Percentiles rank a stretch among this genome's conserved stretches.
These are phyloP conservation scores for Ladona fulva DNA, from an alignment of 1,140 invertebrate species.

Conservation along the genomic window DNA sequence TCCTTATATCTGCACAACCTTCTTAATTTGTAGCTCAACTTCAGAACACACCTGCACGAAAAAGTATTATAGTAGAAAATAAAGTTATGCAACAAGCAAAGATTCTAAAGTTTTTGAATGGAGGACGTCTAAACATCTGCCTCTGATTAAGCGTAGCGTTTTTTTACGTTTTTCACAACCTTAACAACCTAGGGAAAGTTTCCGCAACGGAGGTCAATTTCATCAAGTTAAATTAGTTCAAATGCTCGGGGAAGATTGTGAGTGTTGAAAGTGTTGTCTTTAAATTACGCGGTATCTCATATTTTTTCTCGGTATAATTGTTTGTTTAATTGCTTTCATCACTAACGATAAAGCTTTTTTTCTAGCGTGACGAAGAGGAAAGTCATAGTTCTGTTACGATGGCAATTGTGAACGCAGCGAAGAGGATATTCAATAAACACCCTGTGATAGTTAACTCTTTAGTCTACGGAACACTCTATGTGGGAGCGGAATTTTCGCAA, in stretches of 20 bases:
- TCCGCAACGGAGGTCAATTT: background rate
- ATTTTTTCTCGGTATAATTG: too few relatives aligned
- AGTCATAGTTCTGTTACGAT: background rate
- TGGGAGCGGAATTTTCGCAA: constrained; percentile 65
- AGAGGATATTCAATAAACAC: constrained; percentile 34
- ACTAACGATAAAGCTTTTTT: background rate
- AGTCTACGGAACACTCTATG: constrained; percentile 67
- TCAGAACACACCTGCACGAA: too few relatives aligned
- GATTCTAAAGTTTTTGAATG: too few relatives aligned
- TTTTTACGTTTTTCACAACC: background rate
- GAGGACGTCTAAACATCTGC: background rate
- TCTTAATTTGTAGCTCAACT: too few relatives aligned
- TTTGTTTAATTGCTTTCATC: background rate
- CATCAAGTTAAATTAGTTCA: background rate
- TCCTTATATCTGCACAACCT: too few relatives aligned
- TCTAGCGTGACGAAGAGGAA: background rate
- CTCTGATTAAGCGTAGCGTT: background rate
- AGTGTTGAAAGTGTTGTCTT: background rate
- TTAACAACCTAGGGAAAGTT: background rate
- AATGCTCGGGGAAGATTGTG: background rate
- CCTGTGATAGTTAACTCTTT: constrained; percentile 62
- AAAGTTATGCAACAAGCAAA: too few relatives aligned
- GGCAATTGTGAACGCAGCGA: constrained; percentile 1
- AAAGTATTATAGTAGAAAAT: too few relatives aligned
- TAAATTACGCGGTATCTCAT: too few relatives aligned